Evolutionary conservation across 92 coral and sea anemone genomes (phyloP).

Genomic region (Phenganax subtilis): DNA sequence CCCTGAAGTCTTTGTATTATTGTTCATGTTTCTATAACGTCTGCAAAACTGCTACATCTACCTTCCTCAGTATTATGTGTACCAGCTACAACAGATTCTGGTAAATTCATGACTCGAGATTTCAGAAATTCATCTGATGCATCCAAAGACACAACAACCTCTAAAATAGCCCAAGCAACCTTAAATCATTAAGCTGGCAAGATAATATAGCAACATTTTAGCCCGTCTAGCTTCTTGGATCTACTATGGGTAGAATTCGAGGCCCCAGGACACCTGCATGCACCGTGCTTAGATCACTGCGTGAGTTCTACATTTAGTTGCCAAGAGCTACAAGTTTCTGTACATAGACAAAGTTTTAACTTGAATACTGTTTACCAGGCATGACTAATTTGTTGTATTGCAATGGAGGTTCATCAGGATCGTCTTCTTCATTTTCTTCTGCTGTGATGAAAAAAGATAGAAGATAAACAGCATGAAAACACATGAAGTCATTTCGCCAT

Average conservation of each 20-base stretch:
- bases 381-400: constrained; percentile 78
- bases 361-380: constrained; percentile 66
- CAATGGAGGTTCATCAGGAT: constrained; percentile 71
- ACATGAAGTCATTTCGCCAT: not conserved
- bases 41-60: not conserved
- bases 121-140: constrained; percentile 91
- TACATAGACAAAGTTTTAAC: not conserved
- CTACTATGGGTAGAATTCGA: too few species aligned
- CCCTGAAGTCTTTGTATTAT: not conserved
- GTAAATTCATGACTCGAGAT: constrained; percentile 89
- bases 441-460: constrained; percentile 38
- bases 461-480: not conserved
- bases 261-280: too few species aligned
- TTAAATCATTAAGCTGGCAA: not conserved
- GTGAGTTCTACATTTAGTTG: not conserved
- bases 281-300: not conserved
- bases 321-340: not conserved
- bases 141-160: constrained; percentile 78
- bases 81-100: constrained; percentile 97
- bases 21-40: too few species aligned
- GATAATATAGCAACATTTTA: too few species aligned
- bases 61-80: constrained; percentile 99
- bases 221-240: too few species aligned
- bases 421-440: constrained; percentile 81
- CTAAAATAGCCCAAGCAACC: constrained; percentile 40